Conservation (phyloP, 2,113 vertebrate species). For the Aegithalos caudatus region DNA sequence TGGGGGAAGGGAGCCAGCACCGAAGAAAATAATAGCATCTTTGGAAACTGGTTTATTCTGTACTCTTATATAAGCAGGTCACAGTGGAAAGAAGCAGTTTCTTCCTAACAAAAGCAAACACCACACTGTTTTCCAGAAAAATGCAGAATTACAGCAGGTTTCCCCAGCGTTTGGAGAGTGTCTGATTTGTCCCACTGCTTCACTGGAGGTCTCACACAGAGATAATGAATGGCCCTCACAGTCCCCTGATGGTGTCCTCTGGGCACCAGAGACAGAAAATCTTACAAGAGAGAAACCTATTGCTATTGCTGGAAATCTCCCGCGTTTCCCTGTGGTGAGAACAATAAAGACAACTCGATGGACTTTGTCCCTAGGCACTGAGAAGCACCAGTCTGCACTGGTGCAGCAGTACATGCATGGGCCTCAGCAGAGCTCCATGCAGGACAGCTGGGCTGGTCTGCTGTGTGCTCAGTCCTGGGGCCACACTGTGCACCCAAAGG, state of each 20-base stretch:
- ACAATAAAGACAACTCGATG: neutral
- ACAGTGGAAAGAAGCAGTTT: neutral
- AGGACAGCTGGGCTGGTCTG: neutral
- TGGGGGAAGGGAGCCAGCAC: neutral
- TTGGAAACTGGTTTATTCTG: neutral
- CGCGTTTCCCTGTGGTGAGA: neutral
- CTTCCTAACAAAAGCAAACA: neutral
- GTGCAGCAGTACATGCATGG: fast-evolving
- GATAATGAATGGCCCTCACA: neutral
- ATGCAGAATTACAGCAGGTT: neutral
- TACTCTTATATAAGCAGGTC: neutral
- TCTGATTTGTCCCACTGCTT: neutral
- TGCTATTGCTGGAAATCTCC: neutral
- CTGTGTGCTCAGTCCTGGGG: neutral
- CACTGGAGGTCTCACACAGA: neutral
- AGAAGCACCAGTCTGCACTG: neutral
- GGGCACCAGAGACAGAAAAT: neutral
- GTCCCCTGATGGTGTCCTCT: neutral
- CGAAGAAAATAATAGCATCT: neutral
- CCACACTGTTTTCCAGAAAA: neutral
- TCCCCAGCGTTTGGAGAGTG: neutral
- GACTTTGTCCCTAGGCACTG: neutral
- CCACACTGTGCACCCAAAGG: neutral
- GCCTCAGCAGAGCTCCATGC: neutral
- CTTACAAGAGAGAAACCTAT: neutral